Percentiles rank a stretch among this genome's conserved stretches.
These are phyloP conservation scores for Cataglyphis rosenhaueri DNA, from an alignment of 2,888 invertebrate species.

Conservation along the genomic window DNA sequence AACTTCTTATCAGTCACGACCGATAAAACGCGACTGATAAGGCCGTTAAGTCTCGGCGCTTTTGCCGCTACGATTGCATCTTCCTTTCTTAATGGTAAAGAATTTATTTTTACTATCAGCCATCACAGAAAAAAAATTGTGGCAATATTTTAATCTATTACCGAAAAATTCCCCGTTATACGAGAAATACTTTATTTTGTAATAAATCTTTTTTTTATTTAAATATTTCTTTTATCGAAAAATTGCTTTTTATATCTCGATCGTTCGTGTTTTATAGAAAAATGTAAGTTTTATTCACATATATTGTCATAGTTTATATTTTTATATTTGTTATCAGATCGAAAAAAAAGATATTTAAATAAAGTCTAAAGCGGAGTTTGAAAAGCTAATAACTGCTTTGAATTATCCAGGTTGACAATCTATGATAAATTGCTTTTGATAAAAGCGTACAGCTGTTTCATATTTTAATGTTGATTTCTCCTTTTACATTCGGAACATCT, in stretches of 20 bases:
- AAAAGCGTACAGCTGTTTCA: constrained; percentile 73
- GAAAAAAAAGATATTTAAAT: constrained; percentile 36
- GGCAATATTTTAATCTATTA: constrained; percentile 8
- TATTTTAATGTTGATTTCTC: constrained; percentile 24
- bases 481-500: constrained; percentile 2
- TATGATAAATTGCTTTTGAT: constrained; percentile 70
- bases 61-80: constrained; percentile 60
- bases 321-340: constrained; percentile 30
- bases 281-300: neutral
- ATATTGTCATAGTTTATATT: neutral
- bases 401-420: constrained; percentile 28
- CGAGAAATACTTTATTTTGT: constrained; percentile 1
- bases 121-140: neutral
- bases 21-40: constrained; percentile 77
- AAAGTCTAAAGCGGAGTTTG: constrained; percentile 24
- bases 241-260: neutral
- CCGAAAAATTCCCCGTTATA: neutral
- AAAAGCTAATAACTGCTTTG: constrained; percentile 35
- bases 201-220: neutral
- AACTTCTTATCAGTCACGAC: constrained; percentile 76
- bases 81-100: constrained; percentile 45
- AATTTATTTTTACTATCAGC: constrained; percentile 35
- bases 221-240: neutral
- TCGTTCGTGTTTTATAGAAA: neutral
- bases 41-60: constrained; percentile 69